Conservation (phyloP, 2,888 invertebrate genomes). For the Liposcelis brunnea region DNA sequence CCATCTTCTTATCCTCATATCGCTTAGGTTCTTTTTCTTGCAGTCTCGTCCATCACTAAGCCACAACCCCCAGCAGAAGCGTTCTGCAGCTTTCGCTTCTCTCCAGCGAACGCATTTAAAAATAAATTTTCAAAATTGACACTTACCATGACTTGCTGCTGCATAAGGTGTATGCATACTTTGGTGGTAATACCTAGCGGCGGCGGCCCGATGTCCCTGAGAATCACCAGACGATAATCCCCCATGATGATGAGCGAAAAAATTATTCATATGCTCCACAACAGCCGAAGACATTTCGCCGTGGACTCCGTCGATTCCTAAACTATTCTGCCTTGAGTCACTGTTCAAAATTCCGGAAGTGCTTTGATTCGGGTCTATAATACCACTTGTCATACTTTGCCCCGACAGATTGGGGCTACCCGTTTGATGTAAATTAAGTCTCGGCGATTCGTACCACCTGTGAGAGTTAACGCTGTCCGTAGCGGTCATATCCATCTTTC, state of each 20-base stretch:
- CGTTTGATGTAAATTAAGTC: slow-evolving; percentile 23
- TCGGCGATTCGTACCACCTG: slow-evolving; percentile 31
- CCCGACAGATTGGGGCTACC: slow-evolving; percentile 26
- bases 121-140: too few species aligned
- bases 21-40: too few species aligned
- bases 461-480: slow-evolving; percentile 23
- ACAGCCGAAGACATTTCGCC: slow-evolving; percentile 27
- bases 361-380: slow-evolving; percentile 1
- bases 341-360: slow-evolving; percentile 1
- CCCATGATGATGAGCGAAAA: slow-evolving; percentile 20
- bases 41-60: too few species aligned
- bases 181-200: slow-evolving; percentile 30
- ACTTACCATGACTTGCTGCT: slow-evolving; percentile 26
- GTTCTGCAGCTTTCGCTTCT: too few species aligned
- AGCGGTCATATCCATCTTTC: slow-evolving; percentile 29
- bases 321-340: background rate
- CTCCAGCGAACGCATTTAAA: too few species aligned
- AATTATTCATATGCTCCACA: slow-evolving; percentile 30
- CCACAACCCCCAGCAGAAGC: too few species aligned
- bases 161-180: slow-evolving; percentile 32
- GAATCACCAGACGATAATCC: slow-evolving; percentile 24
- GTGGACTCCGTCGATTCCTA: slow-evolving; percentile 15
- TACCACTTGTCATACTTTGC: slow-evolving; percentile 15
- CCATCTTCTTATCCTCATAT: too few species aligned
- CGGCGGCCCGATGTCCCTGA: slow-evolving; percentile 25